A percentile compares a stretch with the other conserved stretches of the same genome.
Evolutionary conservation across 2,797 vertebrate species (phyloP).

Genomic region (Synanceia verrucosa): DNA sequence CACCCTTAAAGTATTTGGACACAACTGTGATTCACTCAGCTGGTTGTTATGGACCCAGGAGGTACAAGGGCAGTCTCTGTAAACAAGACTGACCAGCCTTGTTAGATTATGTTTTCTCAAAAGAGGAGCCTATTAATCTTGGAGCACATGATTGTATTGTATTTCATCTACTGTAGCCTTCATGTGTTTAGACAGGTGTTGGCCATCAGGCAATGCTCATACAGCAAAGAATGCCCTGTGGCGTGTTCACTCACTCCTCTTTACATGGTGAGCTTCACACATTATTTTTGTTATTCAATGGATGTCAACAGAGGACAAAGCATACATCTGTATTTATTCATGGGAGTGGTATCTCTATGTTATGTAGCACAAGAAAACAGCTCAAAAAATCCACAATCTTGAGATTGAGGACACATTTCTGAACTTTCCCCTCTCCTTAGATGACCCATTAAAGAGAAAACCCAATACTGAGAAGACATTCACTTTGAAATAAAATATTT

Average conservation of each 20-base stretch:
- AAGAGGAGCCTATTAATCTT: slow-evolving; percentile 27
- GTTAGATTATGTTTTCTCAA: slow-evolving; percentile 24
- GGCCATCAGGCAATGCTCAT: slow-evolving; percentile 17
- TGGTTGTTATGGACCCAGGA: slow-evolving; percentile 14
- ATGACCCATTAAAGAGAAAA: slow-evolving; percentile 5
- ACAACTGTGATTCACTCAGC: slow-evolving; percentile 38
- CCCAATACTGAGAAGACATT: not conserved
- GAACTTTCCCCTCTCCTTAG: not conserved
- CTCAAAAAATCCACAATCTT: not conserved
- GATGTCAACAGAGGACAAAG: slow-evolving; percentile 13
- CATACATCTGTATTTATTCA: not conserved
- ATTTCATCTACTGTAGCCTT: slow-evolving; percentile 29
- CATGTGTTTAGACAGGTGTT: slow-evolving; percentile 55
- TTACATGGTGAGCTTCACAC: not conserved
- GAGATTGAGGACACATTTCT: not conserved
- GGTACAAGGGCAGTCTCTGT: not conserved
- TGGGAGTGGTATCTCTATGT: not conserved
- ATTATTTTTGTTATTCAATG: slow-evolving; percentile 24
- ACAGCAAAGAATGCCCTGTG: not conserved
- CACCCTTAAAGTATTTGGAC: slow-evolving; percentile 25
- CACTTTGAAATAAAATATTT: slow-evolving; percentile 29
- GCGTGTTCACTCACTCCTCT: slow-evolving; percentile 1
- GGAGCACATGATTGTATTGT: slow-evolving; percentile 11
- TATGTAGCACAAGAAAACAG: not conserved
- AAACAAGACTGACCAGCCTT: slow-evolving; percentile 35